Percentiles rank a stretch among this genome's conserved stretches.
Conservation (phyloP, 2,797 vertebrate genomes). For the Dromococcyx pavoninus region DNA sequence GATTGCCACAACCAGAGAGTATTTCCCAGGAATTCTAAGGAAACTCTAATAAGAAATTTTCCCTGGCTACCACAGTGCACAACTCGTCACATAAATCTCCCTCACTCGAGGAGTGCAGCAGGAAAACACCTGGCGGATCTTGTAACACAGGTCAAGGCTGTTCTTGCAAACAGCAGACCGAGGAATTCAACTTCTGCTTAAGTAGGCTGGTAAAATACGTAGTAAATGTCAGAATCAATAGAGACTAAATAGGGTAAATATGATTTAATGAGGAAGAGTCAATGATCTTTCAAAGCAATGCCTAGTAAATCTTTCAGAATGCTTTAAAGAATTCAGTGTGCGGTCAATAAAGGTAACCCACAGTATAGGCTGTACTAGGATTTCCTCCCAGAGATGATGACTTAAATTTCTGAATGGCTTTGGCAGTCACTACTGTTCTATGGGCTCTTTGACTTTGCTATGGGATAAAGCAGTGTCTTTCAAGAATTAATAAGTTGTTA, state of each 20-base stretch:
- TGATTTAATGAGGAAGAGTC: neutral
- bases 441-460: neutral
- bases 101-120: neutral
- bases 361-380: accelerated
- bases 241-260: neutral
- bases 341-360: neutral
- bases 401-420: neutral
- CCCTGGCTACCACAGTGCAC: accelerated
- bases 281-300: neutral
- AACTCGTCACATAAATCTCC: neutral
- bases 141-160: neutral
- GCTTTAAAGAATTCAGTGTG: neutral
- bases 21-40: neutral
- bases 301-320: neutral
- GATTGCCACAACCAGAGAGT: neutral
- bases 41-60: neutral
- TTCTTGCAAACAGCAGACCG: neutral
- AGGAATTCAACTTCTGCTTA: neutral
- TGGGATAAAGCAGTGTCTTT: neutral
- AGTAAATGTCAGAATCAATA: neutral
- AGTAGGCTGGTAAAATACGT: neutral
- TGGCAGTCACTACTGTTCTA: neutral
- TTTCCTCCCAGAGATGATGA: neutral
- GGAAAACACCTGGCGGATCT: neutral
- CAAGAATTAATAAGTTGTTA: neutral